Base-by-base conservation (phyloP, 1,140 invertebrate genomes). In the Brachionus paranguensis region DNA sequence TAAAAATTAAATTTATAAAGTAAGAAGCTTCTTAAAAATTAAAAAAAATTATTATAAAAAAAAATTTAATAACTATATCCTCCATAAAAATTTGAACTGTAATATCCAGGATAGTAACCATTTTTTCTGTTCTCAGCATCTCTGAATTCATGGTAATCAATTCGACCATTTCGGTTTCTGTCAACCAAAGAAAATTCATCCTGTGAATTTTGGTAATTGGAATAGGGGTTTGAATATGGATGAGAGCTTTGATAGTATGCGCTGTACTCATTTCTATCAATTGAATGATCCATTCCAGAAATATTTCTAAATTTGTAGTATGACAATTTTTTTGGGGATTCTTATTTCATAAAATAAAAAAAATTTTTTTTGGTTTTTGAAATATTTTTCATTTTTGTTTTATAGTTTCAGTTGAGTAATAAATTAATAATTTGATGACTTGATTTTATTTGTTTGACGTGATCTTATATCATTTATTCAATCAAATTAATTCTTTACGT, bases 111-210 rank as follows among this genome's bases (percentile, higher is more conserved):
- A 68, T 33, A 68, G 33, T 41, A 33, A 4, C 65, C 65, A 6
- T 68, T 12, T 68, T 68, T 68, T 74, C 70, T 41, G n/a, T 45
- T 8, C 17, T 74, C 41, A 17, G 33, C 70, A 45, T 74, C 37
- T 41, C 33, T 43, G 20, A 41, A 74, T 41, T 74, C 70, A 74
- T 74, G 41, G 41, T 74, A 74, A 74, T 74, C 70, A 43, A 74
- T 45, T 1, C 70, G 33, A 43, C 70, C 70, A 45, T 74, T 45
- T 74, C 70, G 3, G 33, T 74, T 43, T 4, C 70, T 41, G 17
- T 74, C 70, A 74, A 74, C 3, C 17, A 74, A 45, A 7, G 33
- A 41, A 74, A 74, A 74, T 43, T 74, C 41, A 17, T 74, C 3
- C 11, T 74, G 11, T 5, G 70, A 37, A 41, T 24, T 37, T 43